These are phyloP conservation scores for Phaonia tiefii DNA, from an alignment of 2,888 invertebrate genomes.

Conservation along the genomic window DNA sequence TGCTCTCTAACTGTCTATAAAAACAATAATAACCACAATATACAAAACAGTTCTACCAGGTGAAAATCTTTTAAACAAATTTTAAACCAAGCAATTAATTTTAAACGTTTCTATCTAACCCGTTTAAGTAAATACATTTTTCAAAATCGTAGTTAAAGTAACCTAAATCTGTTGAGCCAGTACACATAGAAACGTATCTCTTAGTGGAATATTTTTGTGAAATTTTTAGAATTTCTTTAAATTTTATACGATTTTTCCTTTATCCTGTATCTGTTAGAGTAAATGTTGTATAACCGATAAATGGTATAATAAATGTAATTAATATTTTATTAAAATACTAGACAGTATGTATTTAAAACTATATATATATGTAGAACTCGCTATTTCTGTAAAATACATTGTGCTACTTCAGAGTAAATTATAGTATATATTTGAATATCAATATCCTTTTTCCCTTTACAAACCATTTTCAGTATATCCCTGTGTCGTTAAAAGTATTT, in stretches of 20 bases:
- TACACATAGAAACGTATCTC: conserved; percentile 1
- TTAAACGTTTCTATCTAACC: conserved; percentile 44
- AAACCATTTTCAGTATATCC: too few relatives aligned
- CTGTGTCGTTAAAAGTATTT: too few relatives aligned
- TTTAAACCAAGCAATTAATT: conserved; percentile 34
- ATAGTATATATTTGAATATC: not conserved
- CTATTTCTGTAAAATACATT: conserved; percentile 2
- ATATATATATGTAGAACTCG: conserved; percentile 27
- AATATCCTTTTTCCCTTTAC: not conserved
- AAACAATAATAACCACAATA: conserved; percentile 8
- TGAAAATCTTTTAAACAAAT: conserved; percentile 63
- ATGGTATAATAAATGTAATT: not conserved
- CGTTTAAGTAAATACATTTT: conserved; percentile 7
- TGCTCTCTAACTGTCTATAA: not conserved
- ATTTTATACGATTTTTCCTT: not conserved
- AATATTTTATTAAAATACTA: not conserved
- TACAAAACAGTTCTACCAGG: conserved; percentile 70
- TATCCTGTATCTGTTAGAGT: not conserved
- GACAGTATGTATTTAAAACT: conserved; percentile 2
- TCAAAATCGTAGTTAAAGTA: conserved; percentile 24
- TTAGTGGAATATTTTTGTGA: not conserved
- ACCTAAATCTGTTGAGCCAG: conserved; percentile 9
- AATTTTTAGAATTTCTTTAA: conserved; percentile 29
- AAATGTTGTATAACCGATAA: conserved; percentile 24
- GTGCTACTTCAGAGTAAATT: conserved; percentile 6